Base-by-base conservation (phyloP, 2,888 invertebrate genomes). In the Lissocephala sabroskyi region DNA sequence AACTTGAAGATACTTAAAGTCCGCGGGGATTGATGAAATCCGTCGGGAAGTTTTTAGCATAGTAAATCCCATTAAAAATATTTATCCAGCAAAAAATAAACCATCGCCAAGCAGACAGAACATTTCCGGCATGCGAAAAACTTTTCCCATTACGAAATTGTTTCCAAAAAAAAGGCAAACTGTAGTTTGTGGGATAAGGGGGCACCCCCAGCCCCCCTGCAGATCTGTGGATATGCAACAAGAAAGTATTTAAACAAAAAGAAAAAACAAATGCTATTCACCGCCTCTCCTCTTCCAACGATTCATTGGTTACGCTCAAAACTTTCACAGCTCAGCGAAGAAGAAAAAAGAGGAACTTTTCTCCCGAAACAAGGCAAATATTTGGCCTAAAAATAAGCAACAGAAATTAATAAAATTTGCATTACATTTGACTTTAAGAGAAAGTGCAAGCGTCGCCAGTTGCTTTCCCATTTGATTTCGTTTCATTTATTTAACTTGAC, bases 111-210 rank as follows among this genome's bases (percentile, higher is more conserved):
- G 41, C 52, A 42, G 36, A 10, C 10, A 16, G 18, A 29, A 36
- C 44, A 48, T 54, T 37, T 62, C 42, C 40, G 32, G 18, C 42
- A 50, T 53, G 45, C 43, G 35, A 35, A 45, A 64, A 67, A 67
- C 57, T 74, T 66, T 66, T 66, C 71, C 59, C 66, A 74, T 66
- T 74, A 65, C 56, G 36, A 39, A 63, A 74, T 42, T 50, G 53
- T 56, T 46, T n/a, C n/a, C 33, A 33, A 48, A 51, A 23, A 55
- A 52, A 39, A 51, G 18, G 37, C 26, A 5, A 29, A 10, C 35
- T 16, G 6, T 3, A 14, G 13, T 10, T 10, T n/a, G n/a, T n/a
- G n/a, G n/a, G n/a, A n/a, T n/a, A n/a, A n/a, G n/a, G n/a, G n/a
- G n/a, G n/a, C n/a, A n/a, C n/a, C n/a, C n/a, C n/a, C n/a, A n/a